phyloP scores from a whole-genome alignment of 2,113 vertebrate genomes.

The Callipepla squamata region DNA sequence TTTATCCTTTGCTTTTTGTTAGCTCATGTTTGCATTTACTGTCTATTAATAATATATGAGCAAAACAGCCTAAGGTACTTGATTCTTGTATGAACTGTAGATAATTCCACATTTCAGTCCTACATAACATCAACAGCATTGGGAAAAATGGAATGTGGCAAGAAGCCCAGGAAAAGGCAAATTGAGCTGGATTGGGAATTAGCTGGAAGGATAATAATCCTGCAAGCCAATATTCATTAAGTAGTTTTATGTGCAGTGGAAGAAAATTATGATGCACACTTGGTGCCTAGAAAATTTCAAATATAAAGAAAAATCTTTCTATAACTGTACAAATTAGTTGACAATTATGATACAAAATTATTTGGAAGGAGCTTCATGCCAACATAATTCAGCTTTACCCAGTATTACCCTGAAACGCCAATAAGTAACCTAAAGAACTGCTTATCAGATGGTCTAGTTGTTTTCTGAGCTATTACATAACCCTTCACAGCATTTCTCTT shows the following conservation, averaged over 20 bases:
- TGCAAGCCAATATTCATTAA: constrained; percentile 67
- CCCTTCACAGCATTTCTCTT: neutral
- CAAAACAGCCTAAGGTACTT: constrained; percentile 46
- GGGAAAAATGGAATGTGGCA: constrained; percentile 58
- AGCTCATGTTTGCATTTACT: constrained; percentile 60
- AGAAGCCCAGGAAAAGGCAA: constrained; percentile 62
- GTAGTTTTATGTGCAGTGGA: constrained; percentile 50
- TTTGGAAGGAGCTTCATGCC: neutral
- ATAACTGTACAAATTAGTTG: constrained; percentile 21
- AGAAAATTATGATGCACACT: constrained; percentile 43
- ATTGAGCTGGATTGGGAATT: constrained; percentile 13
- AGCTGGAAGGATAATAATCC: constrained; percentile 59
- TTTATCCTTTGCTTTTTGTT: constrained; percentile 68
- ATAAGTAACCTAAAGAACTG: neutral
- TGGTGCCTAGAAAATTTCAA: constrained; percentile 29
- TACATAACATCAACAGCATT: constrained; percentile 66
- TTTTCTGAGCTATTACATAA: neutral
- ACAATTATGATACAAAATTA: neutral
- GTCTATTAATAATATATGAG: constrained; percentile 66
- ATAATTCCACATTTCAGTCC: constrained; percentile 66
- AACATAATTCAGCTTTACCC: neutral
- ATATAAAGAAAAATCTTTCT: constrained; percentile 45
- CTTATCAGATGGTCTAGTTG: neutral
- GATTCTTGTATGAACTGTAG: constrained; percentile 60
- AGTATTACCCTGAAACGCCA: neutral